Conservation (phyloP, 1,140 invertebrate species). For the Campoletis sonorensis region DNA sequence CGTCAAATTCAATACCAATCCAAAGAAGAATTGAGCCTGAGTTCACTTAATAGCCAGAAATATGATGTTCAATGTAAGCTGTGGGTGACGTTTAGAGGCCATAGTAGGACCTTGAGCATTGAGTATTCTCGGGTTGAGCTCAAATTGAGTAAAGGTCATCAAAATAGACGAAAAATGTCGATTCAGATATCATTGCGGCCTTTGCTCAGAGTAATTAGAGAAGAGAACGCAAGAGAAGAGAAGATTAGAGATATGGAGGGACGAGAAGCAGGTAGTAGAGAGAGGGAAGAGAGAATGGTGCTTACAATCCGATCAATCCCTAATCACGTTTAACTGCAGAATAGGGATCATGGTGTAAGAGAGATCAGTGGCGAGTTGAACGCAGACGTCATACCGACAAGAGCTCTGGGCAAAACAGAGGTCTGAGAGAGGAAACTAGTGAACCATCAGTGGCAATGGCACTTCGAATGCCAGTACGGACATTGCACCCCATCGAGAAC, state of each 20-base stretch:
- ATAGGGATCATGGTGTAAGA: neutral
- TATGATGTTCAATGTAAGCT: no score
- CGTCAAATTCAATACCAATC: no score
- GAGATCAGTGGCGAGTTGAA: constrained; percentile 9
- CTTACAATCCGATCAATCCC: constrained; percentile 65
- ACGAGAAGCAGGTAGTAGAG: neutral
- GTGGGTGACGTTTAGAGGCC: no score
- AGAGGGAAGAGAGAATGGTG: constrained; percentile 31
- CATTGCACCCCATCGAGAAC: constrained; percentile 11
- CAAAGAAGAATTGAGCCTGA: no score
- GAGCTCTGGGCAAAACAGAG: constrained; percentile 3
- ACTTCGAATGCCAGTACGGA: constrained; percentile 29
- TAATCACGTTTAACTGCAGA: constrained; percentile 67
- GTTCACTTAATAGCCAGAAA: no score
- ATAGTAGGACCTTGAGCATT: no score
- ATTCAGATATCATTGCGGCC: neutral
- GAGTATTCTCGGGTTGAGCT: no score
- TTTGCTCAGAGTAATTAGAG: constrained; percentile 58
- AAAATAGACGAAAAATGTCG: neutral
- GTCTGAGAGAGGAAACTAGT: neutral
- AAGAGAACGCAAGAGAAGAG: constrained; percentile 25
- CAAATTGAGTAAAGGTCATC: no score
- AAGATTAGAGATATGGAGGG: neutral
- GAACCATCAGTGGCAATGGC: neutral
- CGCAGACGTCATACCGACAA: constrained; percentile 23